phyloP scores from a whole-genome alignment of 1,140 invertebrate genomes.

The Holcopasites calliopsidis region DNA sequence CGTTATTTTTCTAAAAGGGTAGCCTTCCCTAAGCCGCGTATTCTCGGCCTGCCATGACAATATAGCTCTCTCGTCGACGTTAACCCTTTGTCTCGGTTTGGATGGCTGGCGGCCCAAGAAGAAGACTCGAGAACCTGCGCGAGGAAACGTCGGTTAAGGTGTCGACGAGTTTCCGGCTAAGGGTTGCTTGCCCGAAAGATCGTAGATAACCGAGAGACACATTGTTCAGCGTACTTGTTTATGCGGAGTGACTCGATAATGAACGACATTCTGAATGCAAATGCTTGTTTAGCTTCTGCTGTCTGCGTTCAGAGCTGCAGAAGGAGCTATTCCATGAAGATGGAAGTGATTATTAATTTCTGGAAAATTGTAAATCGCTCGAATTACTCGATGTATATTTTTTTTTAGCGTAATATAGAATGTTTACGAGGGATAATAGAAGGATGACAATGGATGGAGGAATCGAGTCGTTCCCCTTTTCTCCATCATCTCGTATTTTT shows the following conservation, averaged over 20 bases:
- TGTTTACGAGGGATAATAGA: conserved; percentile 22
- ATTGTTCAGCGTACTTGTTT: background rate
- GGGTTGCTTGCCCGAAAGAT: background rate
- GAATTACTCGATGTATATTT: background rate
- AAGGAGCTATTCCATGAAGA: no score
- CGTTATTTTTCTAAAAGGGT: no score
- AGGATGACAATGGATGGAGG: background rate
- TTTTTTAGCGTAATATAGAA: background rate
- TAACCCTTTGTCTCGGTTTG: conserved; percentile 40
- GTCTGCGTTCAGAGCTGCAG: no score
- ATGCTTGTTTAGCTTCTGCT: background rate
- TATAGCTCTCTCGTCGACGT: conserved; percentile 29
- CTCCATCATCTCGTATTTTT: background rate
- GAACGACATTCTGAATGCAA: background rate
- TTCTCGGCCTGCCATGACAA: conserved; percentile 32
- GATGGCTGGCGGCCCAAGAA: background rate
- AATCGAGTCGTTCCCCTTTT: background rate
- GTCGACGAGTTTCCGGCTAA: background rate
- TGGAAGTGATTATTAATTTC: background rate
- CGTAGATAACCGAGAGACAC: background rate
- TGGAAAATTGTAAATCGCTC: background rate
- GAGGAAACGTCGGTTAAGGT: conserved; percentile 14
- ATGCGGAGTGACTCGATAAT: background rate
- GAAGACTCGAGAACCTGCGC: background rate
- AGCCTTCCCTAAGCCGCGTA: conserved; percentile 25